Base-by-base conservation (phyloP, 2,113 vertebrate genomes). In the Tautogolabrus adspersus region DNA sequence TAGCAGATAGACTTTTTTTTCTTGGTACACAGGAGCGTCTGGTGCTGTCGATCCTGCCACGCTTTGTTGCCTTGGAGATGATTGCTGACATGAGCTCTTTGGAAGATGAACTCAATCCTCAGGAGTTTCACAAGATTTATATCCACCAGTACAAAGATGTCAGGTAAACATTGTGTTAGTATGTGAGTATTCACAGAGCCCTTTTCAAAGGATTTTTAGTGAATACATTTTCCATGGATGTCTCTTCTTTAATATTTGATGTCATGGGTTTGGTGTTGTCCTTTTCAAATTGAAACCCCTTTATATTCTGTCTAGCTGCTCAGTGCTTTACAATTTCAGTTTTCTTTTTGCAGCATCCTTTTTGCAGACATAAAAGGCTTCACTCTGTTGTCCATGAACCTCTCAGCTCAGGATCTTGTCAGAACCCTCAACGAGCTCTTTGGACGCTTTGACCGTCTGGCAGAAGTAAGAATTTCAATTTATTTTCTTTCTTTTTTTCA, bases 291-390 rank as follows among this genome's bases (percentile, higher is more conserved):
- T 11, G 26, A 3, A 64, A 60, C 61, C 37, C 19, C 4, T 55
- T 54, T 8, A 40, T 3, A 26, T 5, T 22, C 7, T 18, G 23
- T 47, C 21, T 19, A 11, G 8, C 34, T 44, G 30, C 49, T 49
- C 7, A 51, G 18, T 63, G 3, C 40, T 12, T 47, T 52, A 42
- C 23, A 47, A 2, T 37, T 64, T 1, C 46, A 30, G 83, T 26
- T 49, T 37, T 85, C 46, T 6, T 74, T 70, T 70, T 55, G 11
- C 81, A 99, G 97, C 91, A 99, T 99, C 89, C 97, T 99, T 88
- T 99, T 99, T 92, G 97, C 97, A 92, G 97, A 99, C 87, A 97
- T 99, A 67, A 98, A 98, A 91, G 97, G 97, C 74, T 99, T 99
- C 84, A 98, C 97, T 73, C 95, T 96, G 87, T 93, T 98, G 77